A percentile compares a stretch with the other conserved stretches of the same genome.
These are phyloP conservation scores for Oostethus manadensis DNA, from an alignment of 2,113 vertebrate genomes.

Conservation along the genomic window DNA sequence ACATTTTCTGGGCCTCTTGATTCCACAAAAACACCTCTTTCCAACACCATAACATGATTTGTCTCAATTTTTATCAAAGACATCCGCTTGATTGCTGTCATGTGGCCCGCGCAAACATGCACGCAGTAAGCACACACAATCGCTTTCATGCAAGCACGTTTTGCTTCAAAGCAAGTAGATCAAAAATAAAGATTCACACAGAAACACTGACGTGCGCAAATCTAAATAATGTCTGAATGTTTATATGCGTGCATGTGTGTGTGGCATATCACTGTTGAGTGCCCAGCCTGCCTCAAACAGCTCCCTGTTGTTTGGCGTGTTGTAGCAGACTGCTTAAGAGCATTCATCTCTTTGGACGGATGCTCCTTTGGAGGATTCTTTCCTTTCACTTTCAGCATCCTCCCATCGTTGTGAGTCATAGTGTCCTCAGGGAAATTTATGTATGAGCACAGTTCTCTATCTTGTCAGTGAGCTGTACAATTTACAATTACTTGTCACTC, in stretches of 20 bases:
- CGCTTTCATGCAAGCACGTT: neutral
- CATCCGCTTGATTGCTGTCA: too few species aligned
- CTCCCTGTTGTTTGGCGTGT: constrained; percentile 47
- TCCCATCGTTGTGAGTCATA: constrained; percentile 17
- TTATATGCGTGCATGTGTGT: constrained; percentile 5
- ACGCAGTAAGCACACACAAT: neutral
- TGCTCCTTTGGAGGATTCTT: constrained; percentile 61
- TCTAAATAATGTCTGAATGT: neutral
- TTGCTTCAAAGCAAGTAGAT: constrained; percentile 31
- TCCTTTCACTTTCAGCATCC: constrained; percentile 60
- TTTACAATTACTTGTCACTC: too few species aligned
- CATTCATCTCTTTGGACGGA: constrained; percentile 50
- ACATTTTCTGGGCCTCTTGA: neutral
- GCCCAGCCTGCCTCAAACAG: constrained; percentile 47
- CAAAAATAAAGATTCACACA: constrained; percentile 33
- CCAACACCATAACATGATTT: too few species aligned
- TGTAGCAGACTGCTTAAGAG: constrained; percentile 25
- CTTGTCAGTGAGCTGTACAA: too few species aligned
- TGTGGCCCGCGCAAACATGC: constrained; percentile 5
- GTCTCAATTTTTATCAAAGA: too few species aligned
- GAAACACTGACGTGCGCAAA: too few species aligned
- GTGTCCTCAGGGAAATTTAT: neutral
- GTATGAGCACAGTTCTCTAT: too few species aligned
- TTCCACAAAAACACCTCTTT: constrained; percentile 10
- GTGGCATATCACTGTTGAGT: constrained; percentile 4